A percentile compares a stretch with the other conserved stretches of the same genome.
These are phyloP conservation scores for Sebastes hopkinsi DNA, from an alignment of 2,797 vertebrate species.

Conservation along the genomic window DNA sequence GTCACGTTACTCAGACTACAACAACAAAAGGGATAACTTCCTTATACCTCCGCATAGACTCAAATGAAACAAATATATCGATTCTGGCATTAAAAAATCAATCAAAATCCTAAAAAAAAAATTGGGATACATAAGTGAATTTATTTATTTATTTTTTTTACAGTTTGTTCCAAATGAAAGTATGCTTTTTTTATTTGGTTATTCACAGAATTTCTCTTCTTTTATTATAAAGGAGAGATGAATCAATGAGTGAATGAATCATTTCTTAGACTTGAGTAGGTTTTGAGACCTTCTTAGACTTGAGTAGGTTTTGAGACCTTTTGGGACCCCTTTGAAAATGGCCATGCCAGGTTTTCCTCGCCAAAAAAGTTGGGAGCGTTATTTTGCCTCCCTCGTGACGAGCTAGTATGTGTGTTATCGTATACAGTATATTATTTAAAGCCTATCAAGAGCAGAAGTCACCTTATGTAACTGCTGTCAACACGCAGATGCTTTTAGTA, in stretches of 20 bases:
- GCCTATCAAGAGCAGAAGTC: too few species aligned
- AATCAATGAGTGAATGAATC: background rate
- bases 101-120: too few species aligned
- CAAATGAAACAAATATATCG: accelerated
- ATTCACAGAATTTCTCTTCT: background rate
- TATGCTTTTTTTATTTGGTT: background rate
- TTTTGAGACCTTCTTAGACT: background rate
- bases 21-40: too few species aligned
- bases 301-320: background rate
- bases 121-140: too few species aligned
- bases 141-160: background rate
- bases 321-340: background rate
- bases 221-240: background rate
- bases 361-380: background rate
- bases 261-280: background rate
- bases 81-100: too few species aligned
- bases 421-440: too few species aligned
- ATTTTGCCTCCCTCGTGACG: accelerated
- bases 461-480: too few species aligned
- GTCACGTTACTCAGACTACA: too few species aligned
- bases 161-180: slow-evolving; percentile 8
- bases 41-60: too few species aligned
- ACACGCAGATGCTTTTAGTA: too few species aligned
- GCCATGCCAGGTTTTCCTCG: background rate
- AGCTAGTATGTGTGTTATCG: too few species aligned